Base-by-base conservation (phyloP, 1,140 invertebrate species). In the Anagrus nilaparvatae region DNA sequence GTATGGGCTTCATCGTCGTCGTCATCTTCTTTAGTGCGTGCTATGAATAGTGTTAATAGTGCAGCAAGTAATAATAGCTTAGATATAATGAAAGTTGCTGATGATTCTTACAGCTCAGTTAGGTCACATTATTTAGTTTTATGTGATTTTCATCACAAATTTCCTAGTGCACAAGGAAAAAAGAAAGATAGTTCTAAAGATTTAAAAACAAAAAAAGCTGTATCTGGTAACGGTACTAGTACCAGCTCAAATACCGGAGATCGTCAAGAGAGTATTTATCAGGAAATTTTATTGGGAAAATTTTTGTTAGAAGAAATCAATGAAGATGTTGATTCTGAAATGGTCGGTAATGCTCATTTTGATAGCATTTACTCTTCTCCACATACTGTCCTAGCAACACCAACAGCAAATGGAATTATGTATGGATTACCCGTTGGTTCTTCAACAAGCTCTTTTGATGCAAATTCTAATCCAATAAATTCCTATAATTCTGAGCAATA, bases 21-120 rank as follows among this genome's bases (percentile, higher is more conserved):
- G n/a, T 65, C 63, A 1, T 66, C 67, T 1, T 67, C 65, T n/a
- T 52, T 75, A 18, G 75, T 78, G 25, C 69, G 72, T 35, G 68
- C 73, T 9, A 72, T 78, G 70, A 78, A 78, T 48, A 70, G 73
- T 59, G 74, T 75, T 13, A 77, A 78, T 53, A 70, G 74, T 54
- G 73, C 72, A 21, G 63, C 74, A 44, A 42, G 27, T 3, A 46
- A 36, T n/a, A 47, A 43, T 14, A 49, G 40, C 5, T 33, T 57
- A 12, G 53, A 57, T 27, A 54, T 57, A 16, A 57, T 57, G 53
- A 54, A 55, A 45, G 54, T 52, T 13, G 40, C 35, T 2, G 31
- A 9, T 43, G 61, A 66, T 38, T 56, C 51, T 25, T 50, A 49
- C 36, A 52, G 48, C 25, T 9, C 14, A 16, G 14, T 9, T n/a